Evolutionary conservation across 2,113 vertebrate genomes (phyloP), one percentile per base, ranked within the genome.

Genomic region (Puma concolor): DNA sequence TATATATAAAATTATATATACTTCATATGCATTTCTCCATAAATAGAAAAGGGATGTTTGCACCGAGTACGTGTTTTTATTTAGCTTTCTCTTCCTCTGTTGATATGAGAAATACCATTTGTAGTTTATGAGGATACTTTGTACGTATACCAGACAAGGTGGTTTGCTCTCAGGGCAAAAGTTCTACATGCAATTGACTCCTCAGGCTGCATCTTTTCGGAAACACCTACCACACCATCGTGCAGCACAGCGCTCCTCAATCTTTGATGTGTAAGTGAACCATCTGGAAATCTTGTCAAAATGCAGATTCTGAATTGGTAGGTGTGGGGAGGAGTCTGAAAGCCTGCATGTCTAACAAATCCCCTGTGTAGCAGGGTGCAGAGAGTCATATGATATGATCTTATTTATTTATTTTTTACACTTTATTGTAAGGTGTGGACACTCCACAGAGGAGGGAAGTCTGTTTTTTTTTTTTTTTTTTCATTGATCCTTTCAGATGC

Each of bases 11-110:
- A 88, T 64, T 88, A 77, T 50, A 57, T 66, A 71, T 14, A 31
- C 16, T 72, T 92, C 27, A 44, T 57, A 41, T 38, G 25, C 44
- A 85, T 92, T 92, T 97, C 41, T 91, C 36, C 80, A 92, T 72
- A 88, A 90, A 90, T 84, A 92, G 90, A 77, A 96, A 95, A 94
- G 63, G 57, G 19, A 41, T 19, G 11, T 90, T 81, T 85, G 15
- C 14, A 77, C 5, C 16, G 41, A 64, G 57, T 50, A 54, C 44
- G 12, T 80, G 38, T 79, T 87, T 95, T 41, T 83, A 48, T 69
- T 92, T 85, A 83, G 87, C 6, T 21, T 88, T 79, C 38, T 83
- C 38, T 71, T 87, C 7, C 50, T 44, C 74, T 87, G 17, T 64
- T 48, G 90, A 81, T n/a, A 14, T 12, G 19, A n/a, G 91, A n/a